Base-by-base conservation (phyloP, 2,888 invertebrate species). In the Abrostola tripartita region DNA sequence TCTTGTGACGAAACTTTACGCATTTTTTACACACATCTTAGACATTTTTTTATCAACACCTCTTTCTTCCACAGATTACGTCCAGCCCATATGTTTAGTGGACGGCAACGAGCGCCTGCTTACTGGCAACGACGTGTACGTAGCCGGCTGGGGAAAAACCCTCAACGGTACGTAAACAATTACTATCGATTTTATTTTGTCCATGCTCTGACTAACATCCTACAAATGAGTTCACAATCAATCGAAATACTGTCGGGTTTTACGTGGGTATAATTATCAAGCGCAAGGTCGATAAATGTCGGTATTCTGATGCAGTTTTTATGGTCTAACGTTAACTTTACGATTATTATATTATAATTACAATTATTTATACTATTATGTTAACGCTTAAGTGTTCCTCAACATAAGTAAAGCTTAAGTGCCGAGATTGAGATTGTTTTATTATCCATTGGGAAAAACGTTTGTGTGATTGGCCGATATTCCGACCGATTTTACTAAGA, bases 131-230 rank as follows among this genome's bases (percentile, higher is more conserved):
- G 91, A 95, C 78, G 95, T 96, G 41, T 95, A 88, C 52, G 95
- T 96, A 6, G 95, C 96, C 9, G 96, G 96, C 14, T 96, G 96
- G 96, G 96, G 96, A 51, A 93, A 95, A 90, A 96, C 96, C 71
- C 94, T 95, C 79, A 85, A 76, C 55, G 93, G 95, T 95, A 86
- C 36, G 73, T 87, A 47, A 51, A 35, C 51, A 64, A 51, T 62
- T 24, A 37, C 58, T 74, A 89, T 86, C 74, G 84, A 86, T 86
- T 86, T 83, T 81, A 61, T 71, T 52, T 24, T 24, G 24, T 37
- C 37, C 36, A 54, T 14, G 51, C 40, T 61, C 11, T 14, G 35
- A 24, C 24, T 50, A 53, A 37, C n/a, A 52, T 70, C 69, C 71
- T 38, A 60, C 35, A 73, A 69, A 79, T 61, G 36, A 54, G n/a